Evolutionary conservation across 2,113 vertebrate genomes (phyloP).

Genomic region (Trochalopteron elliotii): DNA sequence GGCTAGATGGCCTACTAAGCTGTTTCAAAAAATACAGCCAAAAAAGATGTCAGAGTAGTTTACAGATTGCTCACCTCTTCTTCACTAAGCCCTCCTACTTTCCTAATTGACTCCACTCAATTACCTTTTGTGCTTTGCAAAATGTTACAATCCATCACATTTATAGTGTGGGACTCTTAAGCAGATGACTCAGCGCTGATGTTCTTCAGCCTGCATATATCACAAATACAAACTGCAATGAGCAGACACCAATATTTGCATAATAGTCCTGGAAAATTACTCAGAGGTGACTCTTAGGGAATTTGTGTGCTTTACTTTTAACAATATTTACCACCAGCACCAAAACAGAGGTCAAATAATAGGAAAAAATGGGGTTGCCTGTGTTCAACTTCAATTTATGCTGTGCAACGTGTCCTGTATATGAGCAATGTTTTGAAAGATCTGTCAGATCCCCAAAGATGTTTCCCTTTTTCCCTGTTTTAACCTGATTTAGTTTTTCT

Average conservation of each 20-base stretch:
- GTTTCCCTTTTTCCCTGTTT: not conserved
- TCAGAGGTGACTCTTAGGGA: not conserved
- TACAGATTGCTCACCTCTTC: conserved; percentile 12
- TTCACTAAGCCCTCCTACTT: conserved; percentile 28
- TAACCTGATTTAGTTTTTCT: not conserved
- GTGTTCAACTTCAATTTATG: not conserved
- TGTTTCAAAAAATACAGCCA: not conserved
- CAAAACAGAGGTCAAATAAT: not conserved
- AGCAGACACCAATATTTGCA: conserved; percentile 40
- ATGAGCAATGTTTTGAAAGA: not conserved
- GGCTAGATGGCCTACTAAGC: not conserved
- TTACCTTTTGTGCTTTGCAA: conserved; percentile 35
- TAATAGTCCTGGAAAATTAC: conserved; percentile 15
- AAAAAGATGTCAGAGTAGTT: not conserved
- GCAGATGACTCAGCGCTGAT: conserved; percentile 31
- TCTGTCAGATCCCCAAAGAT: not conserved
- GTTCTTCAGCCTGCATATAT: not conserved
- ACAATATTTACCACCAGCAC: not conserved
- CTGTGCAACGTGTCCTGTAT: not conserved
- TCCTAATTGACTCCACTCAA: conserved; percentile 54
- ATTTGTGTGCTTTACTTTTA: not conserved
- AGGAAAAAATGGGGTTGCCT: not conserved
- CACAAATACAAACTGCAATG: not conserved
- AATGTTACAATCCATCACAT: conserved; percentile 53
- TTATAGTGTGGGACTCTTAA: conserved; percentile 23